phyloP scores from a whole-genome alignment of 2,888 invertebrate genomes.

The Drosophila macrospina region DNA sequence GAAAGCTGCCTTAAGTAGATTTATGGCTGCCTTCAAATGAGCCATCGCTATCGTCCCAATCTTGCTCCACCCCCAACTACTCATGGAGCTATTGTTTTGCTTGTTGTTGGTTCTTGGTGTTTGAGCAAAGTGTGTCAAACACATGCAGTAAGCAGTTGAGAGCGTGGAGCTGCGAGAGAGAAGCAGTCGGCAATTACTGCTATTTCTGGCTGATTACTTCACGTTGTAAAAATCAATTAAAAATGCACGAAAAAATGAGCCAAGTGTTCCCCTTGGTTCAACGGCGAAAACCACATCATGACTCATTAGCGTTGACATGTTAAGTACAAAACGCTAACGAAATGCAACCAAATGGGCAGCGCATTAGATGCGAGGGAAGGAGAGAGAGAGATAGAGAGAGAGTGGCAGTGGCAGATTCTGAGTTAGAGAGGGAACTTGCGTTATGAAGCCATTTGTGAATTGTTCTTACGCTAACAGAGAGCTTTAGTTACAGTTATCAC shows the following conservation, averaged over 20 bases:
- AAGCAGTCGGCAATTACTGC: slow-evolving; percentile 68
- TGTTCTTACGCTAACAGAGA: slow-evolving; percentile 5
- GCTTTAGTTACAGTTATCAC: slow-evolving; percentile 53
- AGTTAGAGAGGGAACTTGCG: not conserved
- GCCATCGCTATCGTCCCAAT: slow-evolving; percentile 29
- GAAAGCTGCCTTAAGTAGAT: slow-evolving; percentile 77
- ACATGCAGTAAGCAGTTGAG: slow-evolving; percentile 42
- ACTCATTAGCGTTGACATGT: slow-evolving; percentile 75
- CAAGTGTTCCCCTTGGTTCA: slow-evolving; percentile 27
- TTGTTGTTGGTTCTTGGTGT: slow-evolving; percentile 36
- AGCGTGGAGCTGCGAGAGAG: not conserved
- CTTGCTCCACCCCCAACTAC: slow-evolving; percentile 3
- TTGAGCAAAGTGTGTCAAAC: slow-evolving; percentile 73
- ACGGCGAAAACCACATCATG: slow-evolving; percentile 48
- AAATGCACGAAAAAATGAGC: slow-evolving; percentile 68
- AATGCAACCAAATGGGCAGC: slow-evolving; percentile 25
- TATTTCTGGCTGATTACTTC: slow-evolving; percentile 79
- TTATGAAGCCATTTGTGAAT: slow-evolving; percentile 2
- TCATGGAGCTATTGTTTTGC: slow-evolving; percentile 36
- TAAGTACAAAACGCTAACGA: slow-evolving; percentile 45
- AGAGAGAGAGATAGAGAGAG: not conserved
- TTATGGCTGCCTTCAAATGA: slow-evolving; percentile 72
- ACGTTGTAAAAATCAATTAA: slow-evolving; percentile 79
- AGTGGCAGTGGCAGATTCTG: not conserved
- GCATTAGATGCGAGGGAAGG: not conserved